These are phyloP conservation scores for Acanthis flammea DNA, from an alignment of 2,797 vertebrate species.

Conservation along the genomic window DNA sequence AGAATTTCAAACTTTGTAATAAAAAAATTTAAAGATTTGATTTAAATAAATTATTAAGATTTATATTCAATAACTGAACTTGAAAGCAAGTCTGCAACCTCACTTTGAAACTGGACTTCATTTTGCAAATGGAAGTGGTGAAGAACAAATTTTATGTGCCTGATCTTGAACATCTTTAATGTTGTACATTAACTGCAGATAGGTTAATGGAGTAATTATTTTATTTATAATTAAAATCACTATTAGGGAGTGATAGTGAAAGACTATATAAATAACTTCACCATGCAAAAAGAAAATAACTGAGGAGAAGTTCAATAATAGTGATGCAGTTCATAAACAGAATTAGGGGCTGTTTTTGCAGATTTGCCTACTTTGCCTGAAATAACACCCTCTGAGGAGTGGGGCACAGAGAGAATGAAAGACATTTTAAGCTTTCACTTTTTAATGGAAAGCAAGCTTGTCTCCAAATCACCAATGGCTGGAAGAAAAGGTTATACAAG, in stretches of 20 bases:
- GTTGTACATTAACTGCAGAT: neutral
- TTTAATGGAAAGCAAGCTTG: constrained; percentile 2
- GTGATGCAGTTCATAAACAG: neutral
- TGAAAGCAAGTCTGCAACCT: neutral
- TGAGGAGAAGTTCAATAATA: neutral
- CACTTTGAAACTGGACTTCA: neutral
- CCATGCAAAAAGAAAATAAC: neutral
- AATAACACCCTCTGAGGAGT: neutral
- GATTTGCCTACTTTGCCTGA: neutral
- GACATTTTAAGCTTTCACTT: constrained; percentile 5
- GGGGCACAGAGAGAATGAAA: neutral
- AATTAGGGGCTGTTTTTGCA: neutral
- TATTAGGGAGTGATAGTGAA: neutral
- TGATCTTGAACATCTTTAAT: neutral
- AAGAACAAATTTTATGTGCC: neutral
- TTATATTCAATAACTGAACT: neutral
- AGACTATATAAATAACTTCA: constrained; percentile 18
- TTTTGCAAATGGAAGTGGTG: neutral
- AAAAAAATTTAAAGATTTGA: neutral
- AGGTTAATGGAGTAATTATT: neutral
- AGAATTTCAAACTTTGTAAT: neutral
- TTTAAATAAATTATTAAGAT: neutral
- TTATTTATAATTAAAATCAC: constrained; percentile 22
- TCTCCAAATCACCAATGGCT: constrained; percentile 41
- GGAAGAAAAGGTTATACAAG: constrained; percentile 50